Conservation (phyloP, 1,140 invertebrate species). For the Dufourea novaeangliae region DNA sequence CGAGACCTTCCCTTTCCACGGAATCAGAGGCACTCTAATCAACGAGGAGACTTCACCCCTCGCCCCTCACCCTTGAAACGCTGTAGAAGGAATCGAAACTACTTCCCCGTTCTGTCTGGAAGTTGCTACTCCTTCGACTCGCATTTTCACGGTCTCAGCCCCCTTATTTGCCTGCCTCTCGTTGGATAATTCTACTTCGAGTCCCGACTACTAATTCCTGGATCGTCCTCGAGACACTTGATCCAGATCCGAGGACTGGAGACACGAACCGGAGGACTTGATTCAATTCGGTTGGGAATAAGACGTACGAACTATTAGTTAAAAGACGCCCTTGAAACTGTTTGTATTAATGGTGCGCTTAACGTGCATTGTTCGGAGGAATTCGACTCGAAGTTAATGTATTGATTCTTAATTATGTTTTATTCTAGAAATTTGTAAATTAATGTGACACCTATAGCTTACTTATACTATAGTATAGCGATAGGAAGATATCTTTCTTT, state of each 20-base stretch:
- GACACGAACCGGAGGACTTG: too few relatives aligned
- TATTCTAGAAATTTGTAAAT: too few relatives aligned
- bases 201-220: background rate
- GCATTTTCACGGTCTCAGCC: background rate
- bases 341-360: too few relatives aligned
- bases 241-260: background rate
- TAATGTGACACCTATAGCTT: too few relatives aligned
- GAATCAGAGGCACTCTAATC: conserved; percentile 5
- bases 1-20: background rate
- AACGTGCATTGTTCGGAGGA: too few relatives aligned
- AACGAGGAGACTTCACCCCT: background rate
- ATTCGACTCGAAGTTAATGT: too few relatives aligned
- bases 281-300: too few relatives aligned
- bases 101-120: background rate
- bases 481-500: too few relatives aligned
- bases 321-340: too few relatives aligned
- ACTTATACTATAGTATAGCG: too few relatives aligned
- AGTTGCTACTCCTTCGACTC: background rate
- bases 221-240: background rate
- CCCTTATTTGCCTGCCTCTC: background rate
- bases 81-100: background rate
- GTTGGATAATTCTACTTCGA: background rate
- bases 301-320: too few relatives aligned
- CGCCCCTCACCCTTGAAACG: background rate
- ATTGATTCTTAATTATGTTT: too few relatives aligned